Base-by-base conservation (phyloP, 2,113 vertebrate species). In the Equus quagga region DNA sequence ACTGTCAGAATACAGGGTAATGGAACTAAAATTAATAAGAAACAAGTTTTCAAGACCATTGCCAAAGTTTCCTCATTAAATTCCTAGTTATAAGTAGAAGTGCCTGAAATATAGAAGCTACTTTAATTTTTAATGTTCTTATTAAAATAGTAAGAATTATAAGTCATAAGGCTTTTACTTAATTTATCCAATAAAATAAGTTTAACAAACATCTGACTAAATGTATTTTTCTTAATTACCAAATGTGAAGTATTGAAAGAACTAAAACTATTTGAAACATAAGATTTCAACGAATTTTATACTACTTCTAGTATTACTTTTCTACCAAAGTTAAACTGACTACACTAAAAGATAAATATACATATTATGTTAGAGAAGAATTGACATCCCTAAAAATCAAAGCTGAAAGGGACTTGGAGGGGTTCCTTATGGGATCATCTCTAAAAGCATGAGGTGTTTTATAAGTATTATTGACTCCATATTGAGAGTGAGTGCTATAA, bases 111-210 rank as follows among this genome's bases (percentile, higher is more conserved):
- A 75, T 0, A 80, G n/a, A 84, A 76, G 9, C 5, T 91, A 83
- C 28, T 80, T 95, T 65, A 89, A 90, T 88, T 73, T 94, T 93
- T 93, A 95, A 83, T 84, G 58, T 86, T 95, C 19, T 91, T 94
- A 81, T 80, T 67, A 84, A 89, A 88, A 84, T 46, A 88, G 81
- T 60, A 73, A 31, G 67, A 70, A 88, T 64, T 91, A 72, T 54
- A 79, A 82, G 36, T 64, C 41, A 49, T 31, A 49, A 36, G 46
- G 17, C 18, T 90, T 97, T 81, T 7, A 62, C 14, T 95, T 93
- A 88, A 69, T 73, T 49, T 96, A 94, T 10, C 19, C 33, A 95
- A 70, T 73, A 60, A 87, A 94, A 62, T 46, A 92, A 67, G 6
- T n/a, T 80, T 95, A 88, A 79, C 58, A 87, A 91, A 75, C 31